Percentiles rank a stretch among this genome's conserved stretches.
phyloP scores from a whole-genome alignment of 2,113 vertebrate genomes.

The Scortum barcoo region DNA sequence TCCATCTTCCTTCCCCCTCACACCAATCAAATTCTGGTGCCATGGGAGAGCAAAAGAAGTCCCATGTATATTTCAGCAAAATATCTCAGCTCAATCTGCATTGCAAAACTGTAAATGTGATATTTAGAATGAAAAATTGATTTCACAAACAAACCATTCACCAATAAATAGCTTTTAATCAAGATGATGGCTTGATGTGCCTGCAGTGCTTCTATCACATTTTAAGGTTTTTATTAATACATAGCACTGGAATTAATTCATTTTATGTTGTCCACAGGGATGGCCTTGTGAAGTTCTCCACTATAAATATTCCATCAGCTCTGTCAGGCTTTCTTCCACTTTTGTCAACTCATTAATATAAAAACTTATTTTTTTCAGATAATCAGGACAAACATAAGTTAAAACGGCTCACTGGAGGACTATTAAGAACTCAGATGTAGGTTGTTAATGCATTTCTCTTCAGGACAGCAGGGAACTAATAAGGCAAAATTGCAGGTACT shows the following conservation, averaged over 20 bases:
- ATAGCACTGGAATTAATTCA: conserved; percentile 38
- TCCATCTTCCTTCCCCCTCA: conserved; percentile 70
- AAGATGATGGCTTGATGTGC: conserved; percentile 51
- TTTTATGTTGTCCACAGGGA: conserved; percentile 47
- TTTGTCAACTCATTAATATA: conserved; percentile 40
- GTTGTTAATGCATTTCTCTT: conserved; percentile 8
- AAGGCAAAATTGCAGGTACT: neutral
- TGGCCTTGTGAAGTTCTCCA: conserved; percentile 16
- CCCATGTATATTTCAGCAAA: conserved; percentile 74
- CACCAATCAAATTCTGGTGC: conserved; percentile 70
- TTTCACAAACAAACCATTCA: conserved; percentile 47
- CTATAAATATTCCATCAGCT: conserved; percentile 48
- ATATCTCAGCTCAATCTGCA: conserved; percentile 70
- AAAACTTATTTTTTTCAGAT: conserved; percentile 10
- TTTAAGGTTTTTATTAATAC: conserved; percentile 61
- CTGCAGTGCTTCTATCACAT: conserved; percentile 24
- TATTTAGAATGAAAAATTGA: conserved; percentile 71
- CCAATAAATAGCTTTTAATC: conserved; percentile 66
- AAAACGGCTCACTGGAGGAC: conserved; percentile 20
- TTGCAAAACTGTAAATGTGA: conserved; percentile 64
- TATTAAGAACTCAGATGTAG: neutral
- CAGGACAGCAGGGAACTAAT: neutral
- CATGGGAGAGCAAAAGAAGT: conserved; percentile 59
- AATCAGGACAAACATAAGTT: conserved; percentile 28
- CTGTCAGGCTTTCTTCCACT: conserved; percentile 32